phyloP scores from a whole-genome alignment of 2,113 vertebrate genomes.

The Nothoprocta perdicaria region DNA sequence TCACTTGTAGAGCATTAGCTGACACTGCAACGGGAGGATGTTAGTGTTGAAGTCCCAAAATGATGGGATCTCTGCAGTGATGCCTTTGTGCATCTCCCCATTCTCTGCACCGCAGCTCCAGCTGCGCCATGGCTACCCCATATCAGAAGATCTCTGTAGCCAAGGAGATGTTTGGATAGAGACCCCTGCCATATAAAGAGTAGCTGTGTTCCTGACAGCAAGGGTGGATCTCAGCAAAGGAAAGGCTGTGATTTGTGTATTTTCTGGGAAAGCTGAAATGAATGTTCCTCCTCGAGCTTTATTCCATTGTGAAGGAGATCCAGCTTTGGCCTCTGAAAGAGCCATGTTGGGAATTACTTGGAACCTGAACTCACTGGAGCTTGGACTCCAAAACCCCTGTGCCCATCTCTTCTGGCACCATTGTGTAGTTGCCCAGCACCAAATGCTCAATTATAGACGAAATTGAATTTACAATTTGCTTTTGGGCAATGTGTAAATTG shows the following conservation, averaged over 20 bases:
- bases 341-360: neutral
- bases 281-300: neutral
- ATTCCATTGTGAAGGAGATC: neutral
- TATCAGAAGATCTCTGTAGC: neutral
- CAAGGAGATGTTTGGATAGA: neutral
- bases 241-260: neutral
- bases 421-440: constrained; percentile 54
- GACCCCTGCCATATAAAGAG: neutral
- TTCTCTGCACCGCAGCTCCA: neutral
- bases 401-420: constrained; percentile 53
- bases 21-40: neutral
- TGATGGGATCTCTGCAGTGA: neutral
- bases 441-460: constrained; percentile 72
- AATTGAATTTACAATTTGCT: constrained; percentile 80
- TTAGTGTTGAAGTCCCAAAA: accelerated
- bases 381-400: neutral
- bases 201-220: neutral
- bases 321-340: neutral
- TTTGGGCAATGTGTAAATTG: constrained; percentile 82
- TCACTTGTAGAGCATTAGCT: neutral
- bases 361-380: neutral
- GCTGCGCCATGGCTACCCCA: neutral
- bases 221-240: neutral
- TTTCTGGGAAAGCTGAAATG: neutral
- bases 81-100: neutral